Conservation (phyloP, 2,113 vertebrate species). For the Pteropus alecto region DNA sequence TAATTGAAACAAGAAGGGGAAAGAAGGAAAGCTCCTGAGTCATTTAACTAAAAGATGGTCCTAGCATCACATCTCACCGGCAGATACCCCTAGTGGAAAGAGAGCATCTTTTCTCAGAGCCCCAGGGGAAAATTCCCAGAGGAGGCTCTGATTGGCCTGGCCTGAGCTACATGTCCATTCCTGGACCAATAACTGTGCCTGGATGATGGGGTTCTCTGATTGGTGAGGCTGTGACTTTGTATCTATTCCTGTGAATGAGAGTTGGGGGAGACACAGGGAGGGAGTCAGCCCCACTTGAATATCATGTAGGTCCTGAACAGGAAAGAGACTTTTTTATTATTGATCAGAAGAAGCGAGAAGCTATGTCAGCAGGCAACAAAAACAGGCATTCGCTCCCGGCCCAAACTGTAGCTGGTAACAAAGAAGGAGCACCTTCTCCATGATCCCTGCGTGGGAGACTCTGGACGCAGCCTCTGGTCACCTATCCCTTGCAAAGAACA, state of each 20-base stretch:
- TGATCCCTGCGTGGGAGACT: no score
- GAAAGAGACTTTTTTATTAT: not conserved
- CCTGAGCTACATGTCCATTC: not conserved
- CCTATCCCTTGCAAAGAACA: not conserved
- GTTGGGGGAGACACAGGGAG: rapidly evolving
- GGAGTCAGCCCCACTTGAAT: not conserved
- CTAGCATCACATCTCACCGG: not conserved
- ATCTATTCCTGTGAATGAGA: not conserved
- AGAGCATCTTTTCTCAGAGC: not conserved
- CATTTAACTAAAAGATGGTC: not conserved
- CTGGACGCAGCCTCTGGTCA: no score
- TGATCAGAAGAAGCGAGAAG: not conserved
- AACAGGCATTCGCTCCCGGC: not conserved
- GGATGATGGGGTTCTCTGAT: not conserved
- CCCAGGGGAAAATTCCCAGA: not conserved
- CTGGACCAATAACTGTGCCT: not conserved
- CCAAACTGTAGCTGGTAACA: not conserved
- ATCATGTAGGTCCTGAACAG: no score
- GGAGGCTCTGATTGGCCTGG: not conserved
- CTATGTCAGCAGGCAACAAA: not conserved
- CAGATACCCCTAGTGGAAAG: no score
- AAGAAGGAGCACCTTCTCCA: not conserved
- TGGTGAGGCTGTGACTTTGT: not conserved
- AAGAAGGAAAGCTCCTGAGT: not conserved
- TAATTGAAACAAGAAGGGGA: not conserved